Conservation (phyloP, 2,888 invertebrate species). For the Spicauda simplicius region DNA sequence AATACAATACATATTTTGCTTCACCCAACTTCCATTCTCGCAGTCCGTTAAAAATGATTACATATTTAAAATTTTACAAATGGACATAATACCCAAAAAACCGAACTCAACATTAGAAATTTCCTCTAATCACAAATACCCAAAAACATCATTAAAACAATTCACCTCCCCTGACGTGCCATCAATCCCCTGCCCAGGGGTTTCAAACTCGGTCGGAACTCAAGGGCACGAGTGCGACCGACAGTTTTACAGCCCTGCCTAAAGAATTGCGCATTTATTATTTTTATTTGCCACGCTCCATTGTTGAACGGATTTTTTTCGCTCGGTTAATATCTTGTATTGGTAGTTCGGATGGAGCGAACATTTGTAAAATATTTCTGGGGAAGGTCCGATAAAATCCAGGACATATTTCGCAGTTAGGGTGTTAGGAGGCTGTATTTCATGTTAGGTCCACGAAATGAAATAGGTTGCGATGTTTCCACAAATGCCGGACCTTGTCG, state of each 20-base stretch:
- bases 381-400: constrained; percentile 23
- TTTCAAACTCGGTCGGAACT: constrained; percentile 55
- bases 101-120: too few relatives aligned
- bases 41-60: too few relatives aligned
- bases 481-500: neutral
- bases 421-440: neutral
- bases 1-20: too few relatives aligned
- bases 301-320: constrained; percentile 63
- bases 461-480: neutral
- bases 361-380: constrained; percentile 34
- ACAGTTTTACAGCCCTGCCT: constrained; percentile 78
- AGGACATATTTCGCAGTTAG: constrained; percentile 22
- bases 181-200: constrained; percentile 56
- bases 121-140: constrained; percentile 10
- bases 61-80: too few relatives aligned
- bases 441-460: neutral
- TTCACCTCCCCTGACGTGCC: constrained; percentile 49
- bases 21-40: too few relatives aligned
- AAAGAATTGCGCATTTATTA: constrained; percentile 82
- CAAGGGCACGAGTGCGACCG: constrained; percentile 71
- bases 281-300: constrained; percentile 75
- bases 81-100: too few relatives aligned
- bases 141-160: constrained; percentile 48
- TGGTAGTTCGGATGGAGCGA: constrained; percentile 42
- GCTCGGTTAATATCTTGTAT: constrained; percentile 67